Percentiles rank a stretch among this genome's conserved stretches.
phyloP scores from a whole-genome alignment of 2,113 vertebrate genomes.

The Sakesphorus luctuosus region DNA sequence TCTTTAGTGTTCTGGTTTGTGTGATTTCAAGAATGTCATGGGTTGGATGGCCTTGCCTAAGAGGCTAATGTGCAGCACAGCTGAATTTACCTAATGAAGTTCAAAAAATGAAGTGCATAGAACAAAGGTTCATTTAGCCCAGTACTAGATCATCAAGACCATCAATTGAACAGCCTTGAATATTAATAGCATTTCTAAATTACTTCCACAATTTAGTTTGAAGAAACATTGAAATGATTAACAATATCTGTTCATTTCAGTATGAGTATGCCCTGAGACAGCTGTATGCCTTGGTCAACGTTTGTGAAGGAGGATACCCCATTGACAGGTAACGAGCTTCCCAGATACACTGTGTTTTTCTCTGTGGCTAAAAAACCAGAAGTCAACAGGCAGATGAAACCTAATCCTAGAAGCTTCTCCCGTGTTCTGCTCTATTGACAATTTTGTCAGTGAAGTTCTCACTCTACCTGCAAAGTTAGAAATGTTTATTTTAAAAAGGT shows the following conservation, averaged over 20 bases:
- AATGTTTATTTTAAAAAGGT: not conserved
- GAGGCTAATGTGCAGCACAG: not conserved
- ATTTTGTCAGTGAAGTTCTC: not conserved
- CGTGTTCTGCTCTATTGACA: not conserved
- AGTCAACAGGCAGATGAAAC: not conserved
- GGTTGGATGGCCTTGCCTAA: not conserved
- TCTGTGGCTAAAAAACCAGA: not conserved
- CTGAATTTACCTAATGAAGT: not conserved
- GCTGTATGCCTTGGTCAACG: constrained; percentile 89
- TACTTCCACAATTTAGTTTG: not conserved
- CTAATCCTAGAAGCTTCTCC: not conserved
- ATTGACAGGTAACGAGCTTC: constrained; percentile 79
- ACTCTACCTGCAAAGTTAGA: not conserved
- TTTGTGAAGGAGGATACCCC: constrained; percentile 86
- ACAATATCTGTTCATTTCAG: constrained; percentile 76
- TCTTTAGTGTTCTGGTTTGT: not conserved
- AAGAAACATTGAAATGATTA: not conserved
- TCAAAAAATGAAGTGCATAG: not conserved
- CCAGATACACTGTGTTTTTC: not conserved
- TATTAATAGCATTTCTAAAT: not conserved
- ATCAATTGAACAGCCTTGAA: not conserved
- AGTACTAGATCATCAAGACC: not conserved
- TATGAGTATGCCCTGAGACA: constrained; percentile 90
- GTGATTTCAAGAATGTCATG: not conserved
- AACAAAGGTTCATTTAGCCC: not conserved